Evolutionary conservation across 2,888 invertebrate species (phyloP).

Genomic region (Leucophenga maculata): DNA sequence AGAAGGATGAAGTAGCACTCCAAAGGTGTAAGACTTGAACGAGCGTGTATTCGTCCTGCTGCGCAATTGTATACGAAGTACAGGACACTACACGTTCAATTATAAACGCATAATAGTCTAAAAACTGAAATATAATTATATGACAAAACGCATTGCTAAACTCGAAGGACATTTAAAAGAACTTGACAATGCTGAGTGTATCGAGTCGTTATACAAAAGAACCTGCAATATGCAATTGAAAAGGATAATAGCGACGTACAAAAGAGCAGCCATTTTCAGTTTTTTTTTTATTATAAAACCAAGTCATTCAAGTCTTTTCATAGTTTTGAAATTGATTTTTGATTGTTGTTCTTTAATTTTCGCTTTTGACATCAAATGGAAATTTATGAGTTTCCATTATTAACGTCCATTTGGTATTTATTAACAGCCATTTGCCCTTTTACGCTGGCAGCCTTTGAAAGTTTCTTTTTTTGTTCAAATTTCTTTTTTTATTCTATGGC

Average conservation of each 20-base stretch:
- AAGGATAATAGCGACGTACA: conserved; percentile 25
- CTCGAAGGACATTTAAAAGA: conserved; percentile 37
- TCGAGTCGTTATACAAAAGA: conserved; percentile 24
- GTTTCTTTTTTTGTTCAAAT: conserved; percentile 1
- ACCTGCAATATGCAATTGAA: conserved; percentile 16
- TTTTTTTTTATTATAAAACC: conserved; percentile 21
- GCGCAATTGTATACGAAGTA: conserved; percentile 41
- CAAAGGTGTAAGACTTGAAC: not conserved
- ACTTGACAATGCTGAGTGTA: conserved; percentile 12
- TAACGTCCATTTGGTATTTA: conserved; percentile 41
- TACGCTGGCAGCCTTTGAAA: conserved; percentile 30
- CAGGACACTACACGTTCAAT: not conserved
- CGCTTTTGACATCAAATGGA: conserved; percentile 36
- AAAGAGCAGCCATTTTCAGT: conserved; percentile 24
- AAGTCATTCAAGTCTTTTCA: conserved; percentile 35
- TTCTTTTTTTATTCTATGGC: conserved; percentile 22
- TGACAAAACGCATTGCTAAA: conserved; percentile 35
- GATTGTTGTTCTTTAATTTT: conserved; percentile 47
- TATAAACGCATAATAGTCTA: conserved; percentile 9
- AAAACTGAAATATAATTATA: conserved; percentile 9
- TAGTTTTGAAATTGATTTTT: conserved; percentile 49
- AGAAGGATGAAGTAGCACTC: not conserved
- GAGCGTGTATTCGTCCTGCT: conserved; percentile 43
- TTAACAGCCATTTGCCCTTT: conserved; percentile 47
- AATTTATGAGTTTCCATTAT: conserved; percentile 43